Evolutionary conservation across 2,888 invertebrate species (phyloP), one percentile per base, ranked within the genome.

Genomic region (Caenorhabditis sp.): DNA sequence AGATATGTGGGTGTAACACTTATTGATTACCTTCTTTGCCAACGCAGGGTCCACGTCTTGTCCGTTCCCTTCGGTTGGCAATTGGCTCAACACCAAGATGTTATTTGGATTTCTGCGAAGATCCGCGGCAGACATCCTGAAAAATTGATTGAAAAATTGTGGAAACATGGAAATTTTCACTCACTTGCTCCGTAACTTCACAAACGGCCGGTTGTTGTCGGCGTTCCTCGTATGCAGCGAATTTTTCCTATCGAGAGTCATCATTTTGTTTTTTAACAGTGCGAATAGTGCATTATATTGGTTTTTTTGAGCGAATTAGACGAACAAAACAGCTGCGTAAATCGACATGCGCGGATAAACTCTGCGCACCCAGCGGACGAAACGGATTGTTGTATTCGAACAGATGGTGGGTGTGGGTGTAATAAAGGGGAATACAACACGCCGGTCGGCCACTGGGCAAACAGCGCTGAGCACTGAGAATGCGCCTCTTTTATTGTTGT

Each of bases 121-220:
- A 43, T 77, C 76, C 13, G 76, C 59, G 9, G 76, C 76, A 20
- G 76, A 71, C 7, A 77, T 66, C 37, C 76, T 77, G 22, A n/a
- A 20, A 66, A 53, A 22, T 22, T 20, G 4, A 17, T 13, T 6
- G 7, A 15, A 43, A 63, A 35, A 35, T 26, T 39, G 6, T 26
- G 20, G 15, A 62, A 48, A n/a, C 11, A 15, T 15, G 20, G 20
- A 45, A 27, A 9, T 27, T 27, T 43, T 15, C 1, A 70, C 76
- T 66, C 30, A 77, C 76, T 77, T 77, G 71, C 66, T 66, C 11
- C 76, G 32, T 41, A 71, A 71, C 20, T 72, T 77, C 6, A 77
- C 76, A 61, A 77, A 77, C 11, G 76, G 71, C 32, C 76, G 71
- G 30, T 77, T 70, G 32, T 26, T 61, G n/a, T 77, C 75, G 9